phyloP scores from a whole-genome alignment of 2,888 invertebrate genomes.

The Amphipoea lucens region DNA sequence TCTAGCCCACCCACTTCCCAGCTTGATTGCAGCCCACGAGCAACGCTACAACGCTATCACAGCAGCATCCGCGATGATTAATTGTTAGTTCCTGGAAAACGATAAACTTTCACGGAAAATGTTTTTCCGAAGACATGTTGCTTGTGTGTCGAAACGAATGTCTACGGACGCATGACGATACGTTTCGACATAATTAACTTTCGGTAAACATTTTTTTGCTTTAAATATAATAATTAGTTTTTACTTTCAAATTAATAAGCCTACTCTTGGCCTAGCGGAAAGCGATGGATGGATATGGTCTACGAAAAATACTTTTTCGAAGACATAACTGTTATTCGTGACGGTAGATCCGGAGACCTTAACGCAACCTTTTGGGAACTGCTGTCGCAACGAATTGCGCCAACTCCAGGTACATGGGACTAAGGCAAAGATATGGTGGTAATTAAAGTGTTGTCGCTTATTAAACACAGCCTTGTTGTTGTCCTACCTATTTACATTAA shows the following conservation, averaged over 20 bases:
- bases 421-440: background rate
- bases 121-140: slow-evolving; percentile 4
- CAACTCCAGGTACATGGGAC: background rate
- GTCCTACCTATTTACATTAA: background rate
- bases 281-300: background rate
- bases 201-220: background rate
- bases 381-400: background rate
- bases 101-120: slow-evolving; percentile 35
- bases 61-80: slow-evolving; percentile 40
- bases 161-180: background rate
- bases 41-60: slow-evolving; percentile 39
- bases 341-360: background rate
- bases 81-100: slow-evolving; percentile 27
- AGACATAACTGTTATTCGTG: background rate
- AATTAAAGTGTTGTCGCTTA: background rate
- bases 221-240: background rate
- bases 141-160: slow-evolving; percentile 5
- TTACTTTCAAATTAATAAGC: background rate
- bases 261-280: background rate
- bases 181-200: background rate
- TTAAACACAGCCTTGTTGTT: background rate
- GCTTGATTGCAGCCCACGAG: slow-evolving; percentile 36
- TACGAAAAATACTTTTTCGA: background rate
- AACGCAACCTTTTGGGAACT: background rate
- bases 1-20: slow-evolving; percentile 13